These are phyloP conservation scores for Diadromus collaris DNA, from an alignment of 2,888 invertebrate genomes.

Conservation along the genomic window DNA sequence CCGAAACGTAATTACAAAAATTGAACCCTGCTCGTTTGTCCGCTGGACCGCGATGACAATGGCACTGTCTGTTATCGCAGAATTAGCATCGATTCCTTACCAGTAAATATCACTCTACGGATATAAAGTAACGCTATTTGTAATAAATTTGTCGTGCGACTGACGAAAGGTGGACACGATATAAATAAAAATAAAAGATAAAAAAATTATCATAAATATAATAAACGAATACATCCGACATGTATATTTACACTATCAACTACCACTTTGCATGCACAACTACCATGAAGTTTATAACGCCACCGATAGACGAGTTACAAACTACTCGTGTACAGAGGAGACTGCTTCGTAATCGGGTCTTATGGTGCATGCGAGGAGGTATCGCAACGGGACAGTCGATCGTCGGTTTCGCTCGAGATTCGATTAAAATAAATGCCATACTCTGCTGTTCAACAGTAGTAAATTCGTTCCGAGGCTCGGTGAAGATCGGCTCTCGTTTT, in stretches of 20 bases:
- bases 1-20: background rate
- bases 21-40: constrained; percentile 8
- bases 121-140: background rate
- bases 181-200: constrained; percentile 21
- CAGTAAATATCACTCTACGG: constrained; percentile 27
- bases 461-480: background rate
- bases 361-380: constrained; percentile 41
- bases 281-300: constrained; percentile 46
- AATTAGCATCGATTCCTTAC: constrained; percentile 20
- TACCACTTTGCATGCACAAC: constrained; percentile 62
- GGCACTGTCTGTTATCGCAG: constrained; percentile 1
- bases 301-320: constrained; percentile 54
- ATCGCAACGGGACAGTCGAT: constrained; percentile 43
- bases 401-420: background rate
- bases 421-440: constrained; percentile 4
- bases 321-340: constrained; percentile 37
- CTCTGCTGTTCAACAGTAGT: background rate
- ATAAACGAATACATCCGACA: constrained; percentile 52
- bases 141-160: constrained; percentile 12
- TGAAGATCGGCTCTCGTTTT: background rate
- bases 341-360: constrained; percentile 46
- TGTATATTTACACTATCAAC: constrained; percentile 59
- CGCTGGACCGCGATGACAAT: background rate
- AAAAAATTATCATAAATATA: constrained; percentile 38
- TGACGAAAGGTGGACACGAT: constrained; percentile 19